Conservation (phyloP, 2,888 invertebrate genomes). For the Pediacus dermestoides region DNA sequence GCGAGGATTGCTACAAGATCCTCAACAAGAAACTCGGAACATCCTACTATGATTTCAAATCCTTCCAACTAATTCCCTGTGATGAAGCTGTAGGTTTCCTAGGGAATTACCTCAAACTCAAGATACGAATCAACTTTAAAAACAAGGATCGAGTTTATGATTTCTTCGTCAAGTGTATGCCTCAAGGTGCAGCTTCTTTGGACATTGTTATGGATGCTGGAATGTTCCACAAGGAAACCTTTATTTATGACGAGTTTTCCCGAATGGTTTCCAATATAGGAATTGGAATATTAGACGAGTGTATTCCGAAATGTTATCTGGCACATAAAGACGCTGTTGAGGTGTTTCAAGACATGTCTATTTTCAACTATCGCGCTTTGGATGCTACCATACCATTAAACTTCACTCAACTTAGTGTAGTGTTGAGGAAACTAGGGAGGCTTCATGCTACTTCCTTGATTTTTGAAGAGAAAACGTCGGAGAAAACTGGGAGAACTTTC, state of each 20-base stretch:
- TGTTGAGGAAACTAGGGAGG: constrained; percentile 33
- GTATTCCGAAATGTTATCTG: constrained; percentile 43
- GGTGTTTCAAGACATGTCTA: constrained; percentile 45
- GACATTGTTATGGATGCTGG: constrained; percentile 5
- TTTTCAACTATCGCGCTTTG: constrained; percentile 18
- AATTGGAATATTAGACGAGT: constrained; percentile 26
- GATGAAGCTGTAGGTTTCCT: constrained; percentile 32
- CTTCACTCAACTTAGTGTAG: constrained; percentile 26
- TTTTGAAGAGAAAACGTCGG: constrained; percentile 29
- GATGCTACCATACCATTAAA: constrained; percentile 16
- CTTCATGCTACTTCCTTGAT: constrained; percentile 42
- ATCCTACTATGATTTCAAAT: constrained; percentile 23
- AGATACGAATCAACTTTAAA: constrained; percentile 22
- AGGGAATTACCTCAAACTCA: constrained; percentile 34
- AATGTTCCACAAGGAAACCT: constrained; percentile 32
- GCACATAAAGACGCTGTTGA: constrained; percentile 38
- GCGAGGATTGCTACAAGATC: constrained; percentile 33
- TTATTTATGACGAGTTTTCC: constrained; percentile 47
- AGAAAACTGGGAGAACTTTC: constrained; percentile 23
- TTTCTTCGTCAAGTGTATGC: constrained; percentile 34
- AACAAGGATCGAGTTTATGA: constrained; percentile 16
- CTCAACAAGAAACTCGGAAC: constrained; percentile 25
- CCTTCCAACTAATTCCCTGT: constrained; percentile 21
- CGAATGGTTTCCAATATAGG: constrained; percentile 38
- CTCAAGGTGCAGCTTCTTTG: constrained; percentile 23